A percentile compares a stretch with the other conserved stretches of the same genome.
phyloP scores from a whole-genome alignment of 2,113 vertebrate genomes.

The Scytalopus superciliaris region DNA sequence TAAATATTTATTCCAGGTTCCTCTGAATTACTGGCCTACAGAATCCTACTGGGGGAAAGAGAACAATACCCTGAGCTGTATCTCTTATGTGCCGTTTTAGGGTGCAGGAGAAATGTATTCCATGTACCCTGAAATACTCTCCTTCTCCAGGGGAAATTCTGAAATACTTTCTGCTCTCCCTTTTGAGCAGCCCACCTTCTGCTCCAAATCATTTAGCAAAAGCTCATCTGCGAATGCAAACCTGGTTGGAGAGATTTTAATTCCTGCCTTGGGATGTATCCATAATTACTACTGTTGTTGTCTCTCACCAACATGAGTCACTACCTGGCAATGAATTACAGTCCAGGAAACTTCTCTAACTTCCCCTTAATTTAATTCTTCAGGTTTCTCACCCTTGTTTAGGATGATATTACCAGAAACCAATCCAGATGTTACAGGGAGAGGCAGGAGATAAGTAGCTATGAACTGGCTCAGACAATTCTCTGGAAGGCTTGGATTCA shows the following conservation, averaged over 20 bases:
- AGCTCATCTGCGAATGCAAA: not conserved
- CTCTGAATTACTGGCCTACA: not conserved
- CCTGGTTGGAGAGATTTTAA: not conserved
- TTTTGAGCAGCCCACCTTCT: not conserved
- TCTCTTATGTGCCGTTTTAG: not conserved
- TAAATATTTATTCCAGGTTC: not conserved
- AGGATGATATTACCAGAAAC: slow-evolving; percentile 8
- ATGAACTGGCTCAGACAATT: not conserved
- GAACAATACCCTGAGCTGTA: not conserved
- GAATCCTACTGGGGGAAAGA: not conserved
- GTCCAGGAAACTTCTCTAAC: slow-evolving; percentile 4
- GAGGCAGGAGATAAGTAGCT: slow-evolving; percentile 13
- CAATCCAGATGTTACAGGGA: slow-evolving; percentile 9
- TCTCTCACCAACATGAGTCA: slow-evolving; percentile 35
- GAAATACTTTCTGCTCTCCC: not conserved
- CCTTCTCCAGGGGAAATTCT: not conserved
- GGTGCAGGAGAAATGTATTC: not conserved
- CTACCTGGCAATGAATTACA: not conserved
- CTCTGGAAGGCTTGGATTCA: not conserved
- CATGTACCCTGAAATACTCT: not conserved
- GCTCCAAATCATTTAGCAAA: not conserved
- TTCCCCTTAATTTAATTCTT: slow-evolving; percentile 21
- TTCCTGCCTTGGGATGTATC: not conserved
- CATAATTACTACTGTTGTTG: slow-evolving; percentile 3
- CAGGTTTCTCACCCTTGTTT: not conserved